These are phyloP conservation scores for Spondyliosoma cantharus DNA, from an alignment of 2,797 vertebrate genomes.

Conservation along the genomic window DNA sequence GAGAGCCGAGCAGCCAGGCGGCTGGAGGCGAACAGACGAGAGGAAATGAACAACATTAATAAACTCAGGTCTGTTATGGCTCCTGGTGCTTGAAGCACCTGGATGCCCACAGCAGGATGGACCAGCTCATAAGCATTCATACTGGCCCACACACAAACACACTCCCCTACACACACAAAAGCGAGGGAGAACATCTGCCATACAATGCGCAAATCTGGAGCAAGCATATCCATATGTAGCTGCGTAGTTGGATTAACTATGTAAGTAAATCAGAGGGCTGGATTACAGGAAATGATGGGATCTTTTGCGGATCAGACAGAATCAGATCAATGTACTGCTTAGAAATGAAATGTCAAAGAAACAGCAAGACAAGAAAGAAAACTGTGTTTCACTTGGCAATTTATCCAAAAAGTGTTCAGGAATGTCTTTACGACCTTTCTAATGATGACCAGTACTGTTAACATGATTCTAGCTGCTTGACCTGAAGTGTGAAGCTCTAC, in stretches of 20 bases:
- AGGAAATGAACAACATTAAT: slow-evolving; percentile 84
- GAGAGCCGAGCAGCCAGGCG: slow-evolving; percentile 62
- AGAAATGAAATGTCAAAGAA: slow-evolving; percentile 28
- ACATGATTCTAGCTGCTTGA: not conserved
- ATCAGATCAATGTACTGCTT: slow-evolving; percentile 52
- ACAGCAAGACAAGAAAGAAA: slow-evolving; percentile 4
- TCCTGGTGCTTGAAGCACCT: slow-evolving; percentile 66
- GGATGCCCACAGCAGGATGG: slow-evolving; percentile 48
- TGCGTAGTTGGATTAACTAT: slow-evolving; percentile 62
- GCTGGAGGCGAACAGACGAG: slow-evolving; percentile 59
- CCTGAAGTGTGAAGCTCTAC: not conserved
- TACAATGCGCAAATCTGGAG: slow-evolving; percentile 62
- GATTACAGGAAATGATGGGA: slow-evolving; percentile 62
- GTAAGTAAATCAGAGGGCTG: slow-evolving; percentile 53
- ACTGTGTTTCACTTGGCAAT: not conserved
- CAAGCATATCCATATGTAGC: slow-evolving; percentile 57
- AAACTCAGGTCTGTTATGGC: slow-evolving; percentile 68
- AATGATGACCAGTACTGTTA: slow-evolving; percentile 2
- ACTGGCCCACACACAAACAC: slow-evolving; percentile 7
- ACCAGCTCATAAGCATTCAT: slow-evolving; percentile 19
- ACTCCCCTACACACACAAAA: slow-evolving; percentile 16
- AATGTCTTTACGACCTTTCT: not conserved
- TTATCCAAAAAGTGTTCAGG: not conserved
- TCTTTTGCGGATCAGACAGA: slow-evolving; percentile 40
- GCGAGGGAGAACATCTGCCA: slow-evolving; percentile 58